phyloP scores from a whole-genome alignment of 2,797 vertebrate species.

The Diplodus sargus region DNA sequence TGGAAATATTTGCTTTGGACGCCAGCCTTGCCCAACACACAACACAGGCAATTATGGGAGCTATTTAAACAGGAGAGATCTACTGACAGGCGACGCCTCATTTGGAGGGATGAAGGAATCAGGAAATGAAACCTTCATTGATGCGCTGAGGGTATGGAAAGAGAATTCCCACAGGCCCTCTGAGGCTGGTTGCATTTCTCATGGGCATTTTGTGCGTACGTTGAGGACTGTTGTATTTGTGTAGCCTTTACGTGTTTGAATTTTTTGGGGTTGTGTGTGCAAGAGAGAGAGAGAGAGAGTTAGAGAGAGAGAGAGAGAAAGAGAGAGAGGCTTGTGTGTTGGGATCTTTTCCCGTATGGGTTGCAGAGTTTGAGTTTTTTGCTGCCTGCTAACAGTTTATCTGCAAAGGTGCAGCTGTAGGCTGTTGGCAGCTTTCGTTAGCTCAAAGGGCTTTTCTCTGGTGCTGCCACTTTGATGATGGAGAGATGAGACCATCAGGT shows the following conservation, averaged over 20 bases:
- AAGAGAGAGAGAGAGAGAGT: background rate
- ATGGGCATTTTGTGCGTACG: conserved; percentile 56
- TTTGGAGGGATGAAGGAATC: conserved; percentile 83
- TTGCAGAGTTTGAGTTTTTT: conserved; percentile 50
- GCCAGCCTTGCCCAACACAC: conserved; percentile 80
- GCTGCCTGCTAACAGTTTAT: conserved; percentile 70
- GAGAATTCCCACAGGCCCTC: conserved; percentile 62
- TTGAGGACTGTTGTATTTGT: conserved; percentile 47
- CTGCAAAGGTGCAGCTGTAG: conserved; percentile 79
- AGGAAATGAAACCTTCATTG: conserved; percentile 84
- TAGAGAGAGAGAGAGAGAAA: conserved; percentile 1
- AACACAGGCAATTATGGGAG: conserved; percentile 85
- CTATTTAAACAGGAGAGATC: conserved; percentile 82
- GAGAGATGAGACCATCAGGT: conserved; percentile 54
- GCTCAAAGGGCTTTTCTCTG: conserved; percentile 61
- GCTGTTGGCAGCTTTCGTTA: conserved; percentile 59
- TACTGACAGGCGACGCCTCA: conserved; percentile 81
- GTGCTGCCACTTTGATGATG: conserved; percentile 64
- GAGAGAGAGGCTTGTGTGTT: conserved; percentile 32
- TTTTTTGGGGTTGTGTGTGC: conserved; percentile 23
- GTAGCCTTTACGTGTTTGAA: conserved; percentile 41
- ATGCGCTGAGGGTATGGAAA: conserved; percentile 80
- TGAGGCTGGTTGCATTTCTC: conserved; percentile 64
- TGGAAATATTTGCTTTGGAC: conserved; percentile 89
- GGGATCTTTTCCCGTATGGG: conserved; percentile 39